Evolutionary conservation across 2,797 vertebrate species (phyloP).

Genomic region (Sebastes wilsoni): DNA sequence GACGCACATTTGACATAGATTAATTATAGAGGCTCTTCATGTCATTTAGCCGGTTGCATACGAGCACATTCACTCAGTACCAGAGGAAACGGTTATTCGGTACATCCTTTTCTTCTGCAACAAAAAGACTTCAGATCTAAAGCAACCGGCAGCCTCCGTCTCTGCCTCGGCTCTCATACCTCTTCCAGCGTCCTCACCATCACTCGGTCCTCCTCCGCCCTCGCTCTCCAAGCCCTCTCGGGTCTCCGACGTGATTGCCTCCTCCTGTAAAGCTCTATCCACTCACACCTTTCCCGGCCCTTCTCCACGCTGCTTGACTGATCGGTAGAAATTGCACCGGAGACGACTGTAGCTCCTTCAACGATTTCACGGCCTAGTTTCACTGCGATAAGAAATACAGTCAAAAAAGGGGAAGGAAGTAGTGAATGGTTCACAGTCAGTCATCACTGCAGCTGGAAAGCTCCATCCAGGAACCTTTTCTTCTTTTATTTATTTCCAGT

Average conservation of each 20-base stretch:
- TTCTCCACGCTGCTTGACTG: slow-evolving; percentile 51
- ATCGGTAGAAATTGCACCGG: slow-evolving; percentile 55
- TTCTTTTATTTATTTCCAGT: background rate
- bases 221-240: slow-evolving; percentile 27
- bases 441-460: background rate
- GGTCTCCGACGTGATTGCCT: slow-evolving; percentile 59
- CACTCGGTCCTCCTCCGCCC: slow-evolving; percentile 9
- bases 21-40: slow-evolving; percentile 63
- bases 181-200: slow-evolving; percentile 16
- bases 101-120: background rate
- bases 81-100: slow-evolving; percentile 26
- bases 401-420: slow-evolving; percentile 1
- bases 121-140: background rate
- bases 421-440: slow-evolving; percentile 16
- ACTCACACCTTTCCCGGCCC: slow-evolving; percentile 53
- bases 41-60: slow-evolving; percentile 21
- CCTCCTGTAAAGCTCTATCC: slow-evolving; percentile 54
- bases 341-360: slow-evolving; percentile 43
- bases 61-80: background rate
- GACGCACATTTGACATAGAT: slow-evolving; percentile 58
- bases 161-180: background rate
- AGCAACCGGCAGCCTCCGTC: background rate
- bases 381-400: slow-evolving; percentile 34
- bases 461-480: background rate
- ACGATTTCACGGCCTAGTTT: slow-evolving; percentile 69